Evolutionary conservation across 2,113 vertebrate genomes (phyloP).

Genomic region (Zosterops pallidus): DNA sequence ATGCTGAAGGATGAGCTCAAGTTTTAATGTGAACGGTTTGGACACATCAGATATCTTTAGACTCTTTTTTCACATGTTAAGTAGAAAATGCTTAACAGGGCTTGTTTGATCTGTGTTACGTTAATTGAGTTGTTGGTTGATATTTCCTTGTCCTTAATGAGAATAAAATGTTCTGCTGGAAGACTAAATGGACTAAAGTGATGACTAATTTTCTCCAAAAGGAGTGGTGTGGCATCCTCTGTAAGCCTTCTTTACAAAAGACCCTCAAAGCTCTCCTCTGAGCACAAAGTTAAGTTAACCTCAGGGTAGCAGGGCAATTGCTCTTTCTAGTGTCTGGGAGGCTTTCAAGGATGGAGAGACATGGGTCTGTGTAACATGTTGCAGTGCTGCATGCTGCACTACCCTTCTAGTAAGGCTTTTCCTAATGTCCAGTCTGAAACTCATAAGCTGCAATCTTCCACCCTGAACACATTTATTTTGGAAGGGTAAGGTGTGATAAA

Average conservation of each 20-base stretch:
- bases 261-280: neutral
- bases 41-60: constrained; percentile 29
- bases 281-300: neutral
- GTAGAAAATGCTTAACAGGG: constrained; percentile 65
- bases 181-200: neutral
- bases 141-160: constrained; percentile 67
- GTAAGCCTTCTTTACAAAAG: neutral
- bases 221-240: neutral
- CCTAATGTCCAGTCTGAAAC: neutral
- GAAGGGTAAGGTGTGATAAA: neutral
- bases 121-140: constrained; percentile 69
- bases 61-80: constrained; percentile 53
- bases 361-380: rapidly evolving
- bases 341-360: neutral
- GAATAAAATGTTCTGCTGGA: constrained; percentile 76
- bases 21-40: constrained; percentile 39
- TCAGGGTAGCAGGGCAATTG: neutral
- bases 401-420: neutral
- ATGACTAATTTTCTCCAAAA: neutral
- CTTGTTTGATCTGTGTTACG: constrained; percentile 69
- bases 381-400: neutral
- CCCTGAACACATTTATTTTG: neutral
- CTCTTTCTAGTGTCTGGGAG: neutral
- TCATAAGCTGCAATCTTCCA: neutral
- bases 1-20: constrained; percentile 34